Conservation (phyloP, 1,140 invertebrate genomes). For the Odontomachus brunneus region DNA sequence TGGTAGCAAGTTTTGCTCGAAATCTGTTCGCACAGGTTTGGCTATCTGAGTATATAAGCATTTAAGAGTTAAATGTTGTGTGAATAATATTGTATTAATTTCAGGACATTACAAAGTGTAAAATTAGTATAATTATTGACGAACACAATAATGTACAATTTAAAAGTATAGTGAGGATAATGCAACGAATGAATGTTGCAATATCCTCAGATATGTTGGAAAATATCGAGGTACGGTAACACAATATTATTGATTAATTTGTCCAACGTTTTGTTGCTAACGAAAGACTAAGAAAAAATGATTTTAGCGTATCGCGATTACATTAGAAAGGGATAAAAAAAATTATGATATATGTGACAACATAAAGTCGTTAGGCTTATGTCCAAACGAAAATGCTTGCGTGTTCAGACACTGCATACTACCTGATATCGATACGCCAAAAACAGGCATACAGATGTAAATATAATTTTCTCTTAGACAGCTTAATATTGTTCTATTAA, state of each 20-base stretch:
- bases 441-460: slow-evolving; percentile 74
- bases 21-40: too few relatives aligned
- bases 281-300: slow-evolving; percentile 53
- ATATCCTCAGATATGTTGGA: slow-evolving; percentile 69
- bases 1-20: too few relatives aligned
- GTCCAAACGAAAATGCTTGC: slow-evolving; percentile 75
- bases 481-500: slow-evolving; percentile 17
- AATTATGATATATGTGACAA: slow-evolving; percentile 78
- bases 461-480: slow-evolving; percentile 42
- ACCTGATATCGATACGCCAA: slow-evolving; percentile 75
- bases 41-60: too few relatives aligned
- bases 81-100: slow-evolving; percentile 52
- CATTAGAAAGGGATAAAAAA: slow-evolving; percentile 76
- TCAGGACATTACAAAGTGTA: slow-evolving; percentile 72
- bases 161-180: slow-evolving; percentile 76
- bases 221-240: slow-evolving; percentile 70
- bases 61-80: background rate
- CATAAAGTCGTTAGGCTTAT: slow-evolving; percentile 81
- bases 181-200: slow-evolving; percentile 76
- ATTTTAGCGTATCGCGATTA: slow-evolving; percentile 73
- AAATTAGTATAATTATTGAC: slow-evolving; percentile 80
- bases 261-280: slow-evolving; percentile 17
- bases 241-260: slow-evolving; percentile 1
- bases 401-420: slow-evolving; percentile 78
- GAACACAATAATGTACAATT: slow-evolving; percentile 79